Conservation (phyloP, 2,888 invertebrate genomes). For the Macrophya annulata region DNA sequence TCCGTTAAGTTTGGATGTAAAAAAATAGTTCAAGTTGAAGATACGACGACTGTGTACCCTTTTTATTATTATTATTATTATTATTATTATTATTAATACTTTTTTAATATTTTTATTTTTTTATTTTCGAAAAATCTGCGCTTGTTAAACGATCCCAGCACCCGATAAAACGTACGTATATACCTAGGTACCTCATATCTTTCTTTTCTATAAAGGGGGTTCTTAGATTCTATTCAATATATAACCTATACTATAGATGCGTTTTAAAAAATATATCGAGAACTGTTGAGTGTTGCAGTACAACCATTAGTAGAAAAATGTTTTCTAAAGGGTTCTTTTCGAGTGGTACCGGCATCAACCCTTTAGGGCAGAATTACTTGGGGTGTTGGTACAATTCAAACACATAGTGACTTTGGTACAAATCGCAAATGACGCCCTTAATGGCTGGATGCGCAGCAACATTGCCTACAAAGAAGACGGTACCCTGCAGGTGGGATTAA, state of each 20-base stretch:
- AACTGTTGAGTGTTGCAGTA: constrained; percentile 63
- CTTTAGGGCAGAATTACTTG: constrained; percentile 66
- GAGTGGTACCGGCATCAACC: constrained; percentile 72
- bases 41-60: background rate
- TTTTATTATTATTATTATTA: background rate
- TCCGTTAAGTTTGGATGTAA: background rate
- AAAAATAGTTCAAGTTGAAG: background rate
- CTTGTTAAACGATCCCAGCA: background rate
- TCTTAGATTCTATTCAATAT: constrained; percentile 16
- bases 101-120: background rate
- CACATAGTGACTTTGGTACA: constrained; percentile 12
- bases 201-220: background rate
- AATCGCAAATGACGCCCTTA: constrained; percentile 44
- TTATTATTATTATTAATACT: background rate
- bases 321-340: constrained; percentile 76
- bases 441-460: constrained; percentile 39
- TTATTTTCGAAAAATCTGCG: background rate
- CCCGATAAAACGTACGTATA: background rate
- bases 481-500: constrained; percentile 21
- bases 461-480: constrained; percentile 21
- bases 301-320: constrained; percentile 79
- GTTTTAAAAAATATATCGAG: constrained; percentile 15
- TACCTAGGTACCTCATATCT: too few relatives aligned
- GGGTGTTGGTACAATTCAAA: constrained; percentile 33
- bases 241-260: background rate